Base-by-base conservation (phyloP, 2,113 vertebrate genomes). In the Arvicanthis niloticus region DNA sequence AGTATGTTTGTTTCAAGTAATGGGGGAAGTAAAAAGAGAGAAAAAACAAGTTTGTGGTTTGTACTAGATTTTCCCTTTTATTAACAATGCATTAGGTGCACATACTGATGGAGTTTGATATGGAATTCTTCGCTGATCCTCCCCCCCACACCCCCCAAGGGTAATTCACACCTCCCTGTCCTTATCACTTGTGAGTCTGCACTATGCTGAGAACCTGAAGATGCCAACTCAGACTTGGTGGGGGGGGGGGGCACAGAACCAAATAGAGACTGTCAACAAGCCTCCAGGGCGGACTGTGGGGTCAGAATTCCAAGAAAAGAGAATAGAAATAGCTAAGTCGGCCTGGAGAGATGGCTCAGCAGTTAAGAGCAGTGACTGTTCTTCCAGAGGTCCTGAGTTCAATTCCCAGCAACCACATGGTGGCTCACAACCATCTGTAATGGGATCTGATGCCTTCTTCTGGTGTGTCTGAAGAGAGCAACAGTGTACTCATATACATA, bases 1-100 rank as follows among this genome's bases (percentile, higher is more conserved):
- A 96, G 96, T 62, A 76, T 95, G 76, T 97, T 77, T 96, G 91
- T 97, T 96, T 93, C 91, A 89, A 96, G 95, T 67, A 81, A 91
- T 70, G 77, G 81, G 76, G 70, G 84, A 89, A 97, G 90, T 96
- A 86, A 75, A 85, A 72, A 76, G 88, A 60, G 51, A 88, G 93
- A 89, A 0, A 15, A 90, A 85, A 68, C 1, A 19, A 94, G 45
- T 48, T 75, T 94, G 85, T 97, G 94, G 45, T 93, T 81, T 86
- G 42, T 93, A 60, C 92, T 97, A 75, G 68, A 89, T 48, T 93
- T 91, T 87, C 88, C 42, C 31, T 26, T 84, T 67, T 91, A 72
- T 73, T 65, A 45, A 16, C 21, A 48, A 48, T 68, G 58, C 34
- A 45, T 56, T 76, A 58, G 16, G 21, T 67, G 8, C 16, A 42